phyloP scores from a whole-genome alignment of 2,113 vertebrate genomes.

The Brachirus orientalis region DNA sequence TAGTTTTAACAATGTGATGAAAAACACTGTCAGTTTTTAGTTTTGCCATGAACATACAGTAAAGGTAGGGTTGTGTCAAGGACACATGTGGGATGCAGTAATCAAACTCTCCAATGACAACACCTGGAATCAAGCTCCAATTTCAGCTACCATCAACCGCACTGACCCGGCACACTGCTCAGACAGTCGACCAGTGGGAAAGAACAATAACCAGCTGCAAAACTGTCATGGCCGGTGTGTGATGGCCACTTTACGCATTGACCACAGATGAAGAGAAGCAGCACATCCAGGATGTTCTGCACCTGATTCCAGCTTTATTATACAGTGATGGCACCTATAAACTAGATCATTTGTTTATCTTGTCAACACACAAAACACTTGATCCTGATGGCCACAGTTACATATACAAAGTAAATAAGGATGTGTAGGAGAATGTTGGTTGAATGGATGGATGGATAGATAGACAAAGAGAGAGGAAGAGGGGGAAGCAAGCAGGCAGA shows the following conservation, averaged over 20 bases:
- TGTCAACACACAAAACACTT: too few relatives aligned
- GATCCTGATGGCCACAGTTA: too few relatives aligned
- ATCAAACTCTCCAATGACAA: background rate
- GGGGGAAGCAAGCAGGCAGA: too few relatives aligned
- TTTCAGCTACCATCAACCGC: background rate
- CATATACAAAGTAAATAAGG: too few relatives aligned
- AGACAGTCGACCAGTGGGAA: background rate
- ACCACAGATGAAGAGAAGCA: too few relatives aligned
- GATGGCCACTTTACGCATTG: background rate
- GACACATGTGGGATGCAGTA: background rate
- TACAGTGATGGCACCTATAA: too few relatives aligned
- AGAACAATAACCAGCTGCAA: background rate
- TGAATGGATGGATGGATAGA: too few relatives aligned
- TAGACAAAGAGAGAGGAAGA: too few relatives aligned
- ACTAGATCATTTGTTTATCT: too few relatives aligned
- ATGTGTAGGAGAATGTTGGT: too few relatives aligned
- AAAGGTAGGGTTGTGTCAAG: slow-evolving; percentile 4
- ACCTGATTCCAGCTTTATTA: too few relatives aligned
- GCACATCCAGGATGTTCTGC: too few relatives aligned
- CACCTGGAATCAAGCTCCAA: background rate
- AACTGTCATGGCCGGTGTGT: background rate
- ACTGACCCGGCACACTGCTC: background rate
- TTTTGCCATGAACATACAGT: slow-evolving; percentile 40
- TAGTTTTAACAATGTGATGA: slow-evolving; percentile 40
- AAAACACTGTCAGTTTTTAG: slow-evolving; percentile 18